Base-by-base conservation (phyloP, 2,888 invertebrate genomes). In the Neoitamus cyanurus region DNA sequence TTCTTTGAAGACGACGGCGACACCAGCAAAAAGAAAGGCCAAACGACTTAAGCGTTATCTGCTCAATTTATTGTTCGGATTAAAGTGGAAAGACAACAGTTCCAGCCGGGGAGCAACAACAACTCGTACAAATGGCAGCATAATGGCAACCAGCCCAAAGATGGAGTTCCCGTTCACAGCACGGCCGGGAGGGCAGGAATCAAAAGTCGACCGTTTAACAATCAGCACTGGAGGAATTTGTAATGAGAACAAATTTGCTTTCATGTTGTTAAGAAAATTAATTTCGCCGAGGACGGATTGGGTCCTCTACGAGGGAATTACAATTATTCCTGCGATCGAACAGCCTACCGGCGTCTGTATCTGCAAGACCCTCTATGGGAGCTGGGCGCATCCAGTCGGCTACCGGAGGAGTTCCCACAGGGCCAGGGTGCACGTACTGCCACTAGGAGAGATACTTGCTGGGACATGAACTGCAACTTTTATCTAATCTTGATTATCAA, bases 221-320 rank as follows among this genome's bases (percentile, higher is more conserved):
- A 83, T 70, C 83, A 83, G 30, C 72, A 73, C 73, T 46, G 37
- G 58, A 37, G 72, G 73, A 83, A 83, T 83, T 83, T 83, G 83
- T 83, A 83, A 83, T 83, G 83, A 83, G 83, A 83, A 83, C 83
- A 83, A 83, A 83, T 83, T 83, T 83, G 73, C 83, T 72, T 83
- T 83, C 83, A 83, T 83, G 83, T 83, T 72, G 83, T 83, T 83
- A 83, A 72, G 83, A 83, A 83, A 83, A 83, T 83, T 83, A 83
- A 83, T 83, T 83, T 83, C 46, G 25, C 48, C 46, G 70, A 30
- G 48, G 73, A 73, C 46, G 83, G 72, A 83, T 83, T 83, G 83
- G 83, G 42, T 37, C 34, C 83, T 48, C 31, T 30, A 9, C 58
- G 31, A 34, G 25, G 78, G 78, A 80, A 80, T 80, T 20, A 58